Percentiles rank a stretch among this genome's conserved stretches.
These are phyloP conservation scores for Anguilla obscura DNA, from an alignment of 2,797 vertebrate species.

Conservation along the genomic window DNA sequence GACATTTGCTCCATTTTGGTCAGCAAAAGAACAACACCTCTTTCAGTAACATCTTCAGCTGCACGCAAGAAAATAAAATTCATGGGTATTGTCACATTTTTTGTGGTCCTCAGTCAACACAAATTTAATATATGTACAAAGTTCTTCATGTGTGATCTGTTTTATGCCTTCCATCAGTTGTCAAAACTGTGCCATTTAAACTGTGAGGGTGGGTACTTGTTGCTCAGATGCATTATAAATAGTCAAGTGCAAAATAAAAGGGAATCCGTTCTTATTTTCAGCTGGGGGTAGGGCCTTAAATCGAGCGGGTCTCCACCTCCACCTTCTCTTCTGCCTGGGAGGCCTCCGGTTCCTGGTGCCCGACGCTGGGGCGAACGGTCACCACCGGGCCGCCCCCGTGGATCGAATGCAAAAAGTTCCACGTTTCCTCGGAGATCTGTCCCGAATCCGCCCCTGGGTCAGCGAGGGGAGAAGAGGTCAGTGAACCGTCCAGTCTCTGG, in stretches of 20 bases:
- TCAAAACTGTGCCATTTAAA: slow-evolving; percentile 58
- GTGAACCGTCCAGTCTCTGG: not conserved
- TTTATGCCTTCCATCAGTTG: slow-evolving; percentile 55
- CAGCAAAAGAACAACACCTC: slow-evolving; percentile 58
- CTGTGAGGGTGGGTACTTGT: slow-evolving; percentile 57
- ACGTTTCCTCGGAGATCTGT: slow-evolving; percentile 98
- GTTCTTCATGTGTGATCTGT: slow-evolving; percentile 54
- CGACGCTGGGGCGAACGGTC: slow-evolving; percentile 83
- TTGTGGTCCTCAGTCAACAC: slow-evolving; percentile 63
- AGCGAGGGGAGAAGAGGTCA: not conserved
- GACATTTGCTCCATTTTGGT: slow-evolving; percentile 68
- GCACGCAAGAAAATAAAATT: slow-evolving; percentile 61
- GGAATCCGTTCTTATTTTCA: slow-evolving; percentile 54
- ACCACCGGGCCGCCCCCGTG: slow-evolving; percentile 93
- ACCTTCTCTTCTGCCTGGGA: slow-evolving; percentile 93
- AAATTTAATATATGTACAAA: slow-evolving; percentile 70
- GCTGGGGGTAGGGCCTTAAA: slow-evolving; percentile 66
- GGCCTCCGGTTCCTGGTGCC: slow-evolving; percentile 78
- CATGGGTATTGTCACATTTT: slow-evolving; percentile 55
- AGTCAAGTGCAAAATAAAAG: slow-evolving; percentile 76
- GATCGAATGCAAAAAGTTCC: slow-evolving; percentile 95
- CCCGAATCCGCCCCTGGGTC: slow-evolving; percentile 92
- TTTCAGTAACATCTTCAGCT: slow-evolving; percentile 66
- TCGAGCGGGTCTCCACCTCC: slow-evolving; percentile 89
- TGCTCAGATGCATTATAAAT: slow-evolving; percentile 75